These are phyloP conservation scores for Zaprionus bogoriensis DNA, from an alignment of 2,888 invertebrate genomes.

Conservation along the genomic window DNA sequence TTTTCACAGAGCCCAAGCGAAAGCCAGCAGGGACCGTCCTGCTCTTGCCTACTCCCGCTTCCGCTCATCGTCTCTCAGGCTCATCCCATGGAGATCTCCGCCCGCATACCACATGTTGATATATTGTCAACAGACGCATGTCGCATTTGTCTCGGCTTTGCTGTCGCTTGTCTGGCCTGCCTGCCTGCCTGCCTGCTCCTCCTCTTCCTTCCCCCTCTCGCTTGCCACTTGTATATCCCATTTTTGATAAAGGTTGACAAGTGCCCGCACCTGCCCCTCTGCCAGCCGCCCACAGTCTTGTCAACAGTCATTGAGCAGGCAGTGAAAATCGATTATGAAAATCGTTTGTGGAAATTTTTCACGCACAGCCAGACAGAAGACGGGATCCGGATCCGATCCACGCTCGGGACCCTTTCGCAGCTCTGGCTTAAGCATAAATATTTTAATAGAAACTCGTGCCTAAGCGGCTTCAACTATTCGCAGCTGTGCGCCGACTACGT, in stretches of 20 bases:
- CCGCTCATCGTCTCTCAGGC: background rate
- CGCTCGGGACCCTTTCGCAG: constrained; percentile 21
- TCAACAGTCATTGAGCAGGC: constrained; percentile 66
- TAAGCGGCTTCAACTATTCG: constrained; percentile 73
- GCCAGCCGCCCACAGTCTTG: constrained; percentile 30
- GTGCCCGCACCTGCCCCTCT: constrained; percentile 10
- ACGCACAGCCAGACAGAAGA: constrained; percentile 27
- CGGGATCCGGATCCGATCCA: background rate
- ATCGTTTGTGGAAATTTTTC: constrained; percentile 71
- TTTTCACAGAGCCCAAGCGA: constrained; percentile 20
- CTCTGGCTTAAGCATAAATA: constrained; percentile 72
- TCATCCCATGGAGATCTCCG: background rate
- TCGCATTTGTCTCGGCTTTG: constrained; percentile 77
- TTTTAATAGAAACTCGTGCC: constrained; percentile 75
- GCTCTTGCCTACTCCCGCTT: background rate
- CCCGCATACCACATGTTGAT: constrained; percentile 73
- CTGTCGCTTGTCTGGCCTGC: constrained; percentile 26
- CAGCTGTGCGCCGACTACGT: constrained; percentile 49
- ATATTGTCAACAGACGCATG: constrained; percentile 80
- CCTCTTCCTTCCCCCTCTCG: background rate
- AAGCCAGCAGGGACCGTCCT: background rate
- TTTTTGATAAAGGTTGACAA: constrained; percentile 75
- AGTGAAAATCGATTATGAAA: constrained; percentile 78
- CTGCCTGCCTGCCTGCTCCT: background rate
- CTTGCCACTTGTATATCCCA: constrained; percentile 31